These are phyloP conservation scores for Chymomyza costata DNA, from an alignment of 1,140 invertebrate genomes.

Conservation along the genomic window DNA sequence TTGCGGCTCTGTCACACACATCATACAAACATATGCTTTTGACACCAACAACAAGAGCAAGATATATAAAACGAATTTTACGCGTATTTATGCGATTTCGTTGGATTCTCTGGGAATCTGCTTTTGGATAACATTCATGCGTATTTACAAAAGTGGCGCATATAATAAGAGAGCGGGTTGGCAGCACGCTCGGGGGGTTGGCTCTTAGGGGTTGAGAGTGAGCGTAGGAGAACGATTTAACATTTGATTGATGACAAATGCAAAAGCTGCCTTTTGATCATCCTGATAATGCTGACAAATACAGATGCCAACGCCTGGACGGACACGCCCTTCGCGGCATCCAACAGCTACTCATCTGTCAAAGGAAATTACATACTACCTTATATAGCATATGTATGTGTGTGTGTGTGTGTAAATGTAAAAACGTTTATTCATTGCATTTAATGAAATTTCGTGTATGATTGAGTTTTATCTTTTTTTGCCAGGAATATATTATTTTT, in stretches of 20 bases:
- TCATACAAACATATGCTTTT: constrained; percentile 21
- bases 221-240: constrained; percentile 63
- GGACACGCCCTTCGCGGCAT: neutral
- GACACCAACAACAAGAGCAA: constrained; percentile 20
- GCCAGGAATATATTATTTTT: no score
- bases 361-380: constrained; percentile 37
- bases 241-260: constrained; percentile 67
- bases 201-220: neutral
- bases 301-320: constrained; percentile 28
- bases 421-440: constrained; percentile 50
- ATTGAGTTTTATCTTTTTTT: constrained; percentile 25
- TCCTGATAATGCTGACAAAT: constrained; percentile 33
- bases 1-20: constrained; percentile 52
- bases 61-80: constrained; percentile 62
- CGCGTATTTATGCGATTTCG: constrained; percentile 63
- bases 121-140: no score
- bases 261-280: constrained; percentile 43
- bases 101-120: constrained; percentile 39
- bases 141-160: no score
- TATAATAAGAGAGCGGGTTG: no score
- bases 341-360: constrained; percentile 13
- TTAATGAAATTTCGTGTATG: constrained; percentile 42
- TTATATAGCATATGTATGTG: no score
- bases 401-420: constrained; percentile 6
- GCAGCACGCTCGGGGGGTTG: neutral